Evolutionary conservation across 37 sponge, comb jelly and placozoan genomes (phyloP), one percentile per base, ranked within the genome.

Genomic region (Crambe crambe): DNA sequence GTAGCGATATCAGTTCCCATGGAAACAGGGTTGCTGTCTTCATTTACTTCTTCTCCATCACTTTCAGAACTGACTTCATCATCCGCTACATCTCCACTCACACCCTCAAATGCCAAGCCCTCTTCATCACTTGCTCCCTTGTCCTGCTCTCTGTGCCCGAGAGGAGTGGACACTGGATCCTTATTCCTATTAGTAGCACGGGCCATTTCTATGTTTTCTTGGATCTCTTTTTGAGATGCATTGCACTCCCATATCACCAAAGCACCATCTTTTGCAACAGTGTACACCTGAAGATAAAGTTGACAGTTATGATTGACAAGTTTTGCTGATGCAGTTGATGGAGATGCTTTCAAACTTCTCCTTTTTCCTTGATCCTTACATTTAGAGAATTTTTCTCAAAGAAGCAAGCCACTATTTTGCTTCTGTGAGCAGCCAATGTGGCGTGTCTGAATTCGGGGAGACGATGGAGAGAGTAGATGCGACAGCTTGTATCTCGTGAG

Each of bases 401-500:
- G 87, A 86, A 96, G 64, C 92, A 89, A 12, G 80, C 86, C 60
- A 94, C 75, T 22, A 99, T 67, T 0, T 89, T 37, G 31, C 85
- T 87, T 32, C 95, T 59, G 71, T 99, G 99, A 47, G 95, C 99
- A n/a, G 92, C 79, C 68, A 99, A 83, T 17, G 90, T 95, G 60
- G 90, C 87, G 39, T 79, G 74, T 26, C 75, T 82, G 67, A 86
- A 96, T 18, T 90, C 91, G 43, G 79, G 80, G 22, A 89, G 72
- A n/a, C 75, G 86, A 18, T 84, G 80, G 18, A 94, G 66, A 3
- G 92, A 86, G 82, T 80, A 94, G 15, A 99, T 80, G 47, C 97
- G 82, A 38, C 87, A 86, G 34, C 92, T 92, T 79, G 86, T 94
- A 75, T 99, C 99, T 25, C 85, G 58, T 0, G 91, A 90, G 3